These are phyloP conservation scores for Macrotrachela quadricornifera DNA, from an alignment of 1,140 invertebrate species.

Conservation along the genomic window DNA sequence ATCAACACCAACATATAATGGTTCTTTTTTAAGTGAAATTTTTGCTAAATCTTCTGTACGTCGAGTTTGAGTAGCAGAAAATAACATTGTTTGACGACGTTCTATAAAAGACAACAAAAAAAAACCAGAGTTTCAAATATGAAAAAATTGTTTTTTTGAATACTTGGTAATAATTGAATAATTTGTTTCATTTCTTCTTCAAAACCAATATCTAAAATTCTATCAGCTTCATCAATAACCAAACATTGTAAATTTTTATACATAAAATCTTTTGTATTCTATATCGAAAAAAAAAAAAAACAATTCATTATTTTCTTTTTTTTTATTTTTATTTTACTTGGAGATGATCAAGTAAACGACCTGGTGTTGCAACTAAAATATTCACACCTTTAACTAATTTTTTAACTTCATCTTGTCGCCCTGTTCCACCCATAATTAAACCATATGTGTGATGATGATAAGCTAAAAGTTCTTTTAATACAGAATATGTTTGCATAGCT, in stretches of 20 bases:
- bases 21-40: constrained; percentile 72
- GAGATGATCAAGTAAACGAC: constrained; percentile 81
- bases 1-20: constrained; percentile 70
- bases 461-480: constrained; percentile 70
- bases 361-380: constrained; percentile 94
- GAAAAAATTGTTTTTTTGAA: no score
- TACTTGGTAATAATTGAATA: constrained; percentile 76
- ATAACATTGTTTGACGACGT: constrained; percentile 86
- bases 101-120: constrained; percentile 39
- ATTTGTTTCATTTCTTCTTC: constrained; percentile 97
- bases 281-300: constrained; percentile 4
- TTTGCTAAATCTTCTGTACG: constrained; percentile 74
- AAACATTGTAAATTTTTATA: constrained; percentile 89
- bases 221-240: constrained; percentile 93
- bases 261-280: constrained; percentile 76
- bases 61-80: constrained; percentile 84
- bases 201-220: constrained; percentile 93
- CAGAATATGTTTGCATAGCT: constrained; percentile 93
- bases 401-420: constrained; percentile 68
- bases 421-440: constrained; percentile 79
- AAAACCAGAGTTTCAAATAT: not conserved
- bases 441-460: constrained; percentile 40
- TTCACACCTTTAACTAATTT: constrained; percentile 78
- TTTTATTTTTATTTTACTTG: constrained; percentile 35
- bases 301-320: not conserved